These are phyloP conservation scores for Mongoloraphidia duomilia DNA, from an alignment of 2,888 invertebrate species.

Conservation along the genomic window DNA sequence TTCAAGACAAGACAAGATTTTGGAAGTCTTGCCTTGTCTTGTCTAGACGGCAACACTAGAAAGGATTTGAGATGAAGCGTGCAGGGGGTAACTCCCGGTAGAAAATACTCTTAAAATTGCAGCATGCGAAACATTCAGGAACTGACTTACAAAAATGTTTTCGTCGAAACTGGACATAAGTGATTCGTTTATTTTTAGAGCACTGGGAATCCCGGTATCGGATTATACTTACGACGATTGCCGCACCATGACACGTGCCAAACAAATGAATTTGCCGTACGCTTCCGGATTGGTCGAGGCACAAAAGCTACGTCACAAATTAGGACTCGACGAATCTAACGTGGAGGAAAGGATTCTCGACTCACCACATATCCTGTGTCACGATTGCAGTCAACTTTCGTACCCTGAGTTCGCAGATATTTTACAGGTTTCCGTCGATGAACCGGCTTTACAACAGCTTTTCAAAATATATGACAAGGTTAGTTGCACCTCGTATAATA, in stretches of 20 bases:
- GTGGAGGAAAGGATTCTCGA: constrained; percentile 37
- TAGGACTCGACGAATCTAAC: constrained; percentile 50
- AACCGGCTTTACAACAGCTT: constrained; percentile 40
- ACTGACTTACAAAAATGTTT: neutral
- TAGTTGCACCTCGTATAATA: constrained; percentile 12
- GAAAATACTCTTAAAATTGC: no score
- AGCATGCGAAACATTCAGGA: no score
- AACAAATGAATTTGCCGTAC: constrained; percentile 64
- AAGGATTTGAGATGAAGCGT: no score
- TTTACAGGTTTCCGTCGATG: constrained; percentile 42
- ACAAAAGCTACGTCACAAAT: constrained; percentile 55
- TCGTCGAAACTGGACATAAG: neutral
- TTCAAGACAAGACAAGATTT: no score
- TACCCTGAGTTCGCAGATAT: constrained; percentile 44
- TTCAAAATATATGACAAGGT: constrained; percentile 56
- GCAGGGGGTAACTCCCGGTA: no score
- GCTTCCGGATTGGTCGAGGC: constrained; percentile 64
- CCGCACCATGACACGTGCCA: constrained; percentile 68
- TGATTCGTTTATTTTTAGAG: constrained; percentile 37
- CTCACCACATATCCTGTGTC: constrained; percentile 22
- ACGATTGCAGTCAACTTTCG: constrained; percentile 27
- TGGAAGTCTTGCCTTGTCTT: no score
- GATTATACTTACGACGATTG: constrained; percentile 92
- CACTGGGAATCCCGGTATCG: constrained; percentile 68
- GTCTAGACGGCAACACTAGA: no score